These are phyloP conservation scores for Rissa tridactyla DNA, from an alignment of 2,113 vertebrate species.

Conservation along the genomic window DNA sequence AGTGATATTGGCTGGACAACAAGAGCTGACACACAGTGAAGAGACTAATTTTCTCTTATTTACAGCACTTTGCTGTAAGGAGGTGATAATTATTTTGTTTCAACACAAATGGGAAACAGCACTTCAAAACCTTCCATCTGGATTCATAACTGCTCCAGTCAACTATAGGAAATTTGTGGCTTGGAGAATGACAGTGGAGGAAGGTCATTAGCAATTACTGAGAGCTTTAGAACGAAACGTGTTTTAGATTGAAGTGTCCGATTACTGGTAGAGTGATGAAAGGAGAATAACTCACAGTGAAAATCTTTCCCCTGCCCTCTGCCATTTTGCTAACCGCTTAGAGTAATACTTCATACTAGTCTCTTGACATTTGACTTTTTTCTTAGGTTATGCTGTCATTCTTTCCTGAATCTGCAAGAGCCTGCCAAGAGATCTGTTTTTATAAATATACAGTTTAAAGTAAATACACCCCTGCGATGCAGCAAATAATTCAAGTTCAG, in stretches of 20 bases:
- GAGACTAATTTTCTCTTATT: neutral
- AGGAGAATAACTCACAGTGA: neutral
- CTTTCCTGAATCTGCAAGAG: neutral
- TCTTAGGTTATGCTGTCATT: neutral
- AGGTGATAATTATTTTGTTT: neutral
- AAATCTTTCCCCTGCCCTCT: neutral
- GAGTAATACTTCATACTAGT: neutral
- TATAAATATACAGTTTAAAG: neutral
- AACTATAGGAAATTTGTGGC: neutral
- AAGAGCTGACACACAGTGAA: neutral
- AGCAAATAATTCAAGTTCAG: neutral
- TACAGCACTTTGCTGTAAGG: neutral
- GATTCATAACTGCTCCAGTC: neutral
- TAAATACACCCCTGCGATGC: neutral
- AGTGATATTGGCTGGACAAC: neutral
- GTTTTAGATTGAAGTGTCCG: neutral
- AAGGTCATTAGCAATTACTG: neutral
- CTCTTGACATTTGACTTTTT: neutral
- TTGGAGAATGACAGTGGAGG: neutral
- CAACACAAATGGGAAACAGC: neutral
- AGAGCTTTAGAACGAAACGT: neutral
- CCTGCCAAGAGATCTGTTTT: neutral
- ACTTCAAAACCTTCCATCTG: neutral
- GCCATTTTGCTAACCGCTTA: neutral
- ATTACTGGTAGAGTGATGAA: neutral